Base-by-base conservation (phyloP, 35 echinoderm and acorn worm genomes). In the Acanthaster planci region DNA sequence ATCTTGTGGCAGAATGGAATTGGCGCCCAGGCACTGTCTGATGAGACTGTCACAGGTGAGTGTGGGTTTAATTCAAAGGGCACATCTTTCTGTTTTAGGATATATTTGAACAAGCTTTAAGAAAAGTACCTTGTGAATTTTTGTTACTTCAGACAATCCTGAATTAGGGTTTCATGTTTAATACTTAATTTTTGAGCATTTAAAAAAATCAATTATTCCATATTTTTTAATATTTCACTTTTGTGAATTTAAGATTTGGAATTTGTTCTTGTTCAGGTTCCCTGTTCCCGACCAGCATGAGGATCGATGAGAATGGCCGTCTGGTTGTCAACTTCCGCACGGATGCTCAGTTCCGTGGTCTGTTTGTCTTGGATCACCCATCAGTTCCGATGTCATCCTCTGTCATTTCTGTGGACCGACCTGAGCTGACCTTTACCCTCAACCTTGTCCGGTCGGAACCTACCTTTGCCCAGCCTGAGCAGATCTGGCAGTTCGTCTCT, bases 261-360 rank as follows among this genome's bases (percentile, higher is more conserved):
- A 64, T 56, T 51, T 60, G n/a, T 35, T 89, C 53, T 26, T 26
- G 40, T 21, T 3, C 87, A 94, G 96, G 96, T 72, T 88, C 89
- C 68, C 67, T 99, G 96, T 99, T 91, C 86, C 96, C 96, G 86
- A 99, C 96, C 52, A 99, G 96, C 80, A 99, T 99, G 96, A 78
- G 96, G 26, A 99, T 99, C 76, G 75, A 99, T 39, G 89, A 99
- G 83, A 87, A 94, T 32, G 96, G 96, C 57, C 80, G 89, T 21
- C 89, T 99, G 47, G 92, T 99, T 0, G 92, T 99, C 78, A 94
- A 99, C 96, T 99, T 99, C 96, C 87, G 92, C 55, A 99, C 96
- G 7, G 96, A 99, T 15, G 96, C 96, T 26, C 88, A 87, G 35
- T 99, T 99, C 86, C 84, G 82, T 35, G 96, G 96, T 81, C 92